A percentile compares a stretch with the other conserved stretches of the same genome.
Evolutionary conservation across 1,140 invertebrate genomes (phyloP).

Genomic region (Drosophila burlai): DNA sequence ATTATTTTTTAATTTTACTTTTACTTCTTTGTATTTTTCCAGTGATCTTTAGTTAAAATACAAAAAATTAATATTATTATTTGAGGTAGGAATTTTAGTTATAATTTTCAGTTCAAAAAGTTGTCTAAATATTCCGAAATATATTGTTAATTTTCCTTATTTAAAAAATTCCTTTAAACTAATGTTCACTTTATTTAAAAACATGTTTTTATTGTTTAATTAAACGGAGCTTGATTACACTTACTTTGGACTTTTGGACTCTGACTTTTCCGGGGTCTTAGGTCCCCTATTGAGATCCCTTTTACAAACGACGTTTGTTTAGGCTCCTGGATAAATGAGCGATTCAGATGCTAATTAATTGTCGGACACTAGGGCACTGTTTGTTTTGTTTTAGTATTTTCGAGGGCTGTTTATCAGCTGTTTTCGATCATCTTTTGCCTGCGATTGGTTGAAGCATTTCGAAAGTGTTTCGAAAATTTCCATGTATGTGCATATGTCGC

Average conservation of each 20-base stretch:
- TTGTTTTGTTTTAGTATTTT: slow-evolving; percentile 41
- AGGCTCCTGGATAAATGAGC: slow-evolving; percentile 54
- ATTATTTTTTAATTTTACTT: neutral
- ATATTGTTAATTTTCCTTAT: neutral
- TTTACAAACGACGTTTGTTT: slow-evolving; percentile 46
- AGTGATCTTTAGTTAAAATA: neutral
- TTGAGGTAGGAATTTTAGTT: no score
- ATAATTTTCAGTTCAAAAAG: neutral
- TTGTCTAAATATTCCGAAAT: neutral
- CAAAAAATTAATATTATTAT: neutral
- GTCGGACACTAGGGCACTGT: slow-evolving; percentile 41
- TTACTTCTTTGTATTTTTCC: neutral
- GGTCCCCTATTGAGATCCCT: slow-evolving; percentile 12
- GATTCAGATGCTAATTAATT: slow-evolving; percentile 75
- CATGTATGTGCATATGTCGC: neutral
- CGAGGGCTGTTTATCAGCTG: slow-evolving; percentile 38
- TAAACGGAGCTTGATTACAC: slow-evolving; percentile 31
- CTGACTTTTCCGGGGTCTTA: slow-evolving; percentile 1
- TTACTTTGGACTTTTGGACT: slow-evolving; percentile 29
- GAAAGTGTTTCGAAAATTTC: slow-evolving; percentile 6
- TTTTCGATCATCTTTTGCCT: slow-evolving; percentile 49
- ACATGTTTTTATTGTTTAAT: slow-evolving; percentile 43
- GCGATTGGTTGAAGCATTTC: slow-evolving; percentile 19
- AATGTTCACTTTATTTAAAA: slow-evolving; percentile 4
- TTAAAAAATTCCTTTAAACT: no score